Percentiles rank a stretch among this genome's conserved stretches.
Evolutionary conservation across 2,113 vertebrate species (phyloP).

Genomic region (Asarcornis scutulata): DNA sequence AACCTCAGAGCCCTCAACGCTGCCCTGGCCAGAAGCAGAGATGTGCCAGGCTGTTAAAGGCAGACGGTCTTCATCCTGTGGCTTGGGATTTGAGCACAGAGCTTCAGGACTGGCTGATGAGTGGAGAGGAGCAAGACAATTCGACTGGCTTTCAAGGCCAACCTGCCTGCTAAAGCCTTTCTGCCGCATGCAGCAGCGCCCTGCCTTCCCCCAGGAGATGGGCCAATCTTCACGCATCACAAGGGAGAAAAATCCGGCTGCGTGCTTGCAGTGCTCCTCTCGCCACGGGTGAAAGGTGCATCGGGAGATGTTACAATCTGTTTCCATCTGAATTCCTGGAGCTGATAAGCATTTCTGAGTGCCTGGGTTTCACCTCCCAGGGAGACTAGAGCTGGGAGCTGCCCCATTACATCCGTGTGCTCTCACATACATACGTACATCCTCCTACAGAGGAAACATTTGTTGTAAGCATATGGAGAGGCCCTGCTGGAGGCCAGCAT

Average conservation of each 20-base stretch:
- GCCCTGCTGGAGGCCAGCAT: conserved; percentile 77
- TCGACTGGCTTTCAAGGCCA: background rate
- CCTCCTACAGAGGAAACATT: conserved; percentile 41
- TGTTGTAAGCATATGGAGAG: conserved; percentile 77
- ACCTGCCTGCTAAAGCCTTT: background rate
- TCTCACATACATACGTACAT: background rate
- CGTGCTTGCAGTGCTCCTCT: background rate
- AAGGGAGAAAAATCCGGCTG: background rate
- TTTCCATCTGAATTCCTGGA: conserved; percentile 3
- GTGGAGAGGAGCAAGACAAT: background rate
- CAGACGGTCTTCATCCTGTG: background rate
- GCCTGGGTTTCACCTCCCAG: conserved; percentile 4
- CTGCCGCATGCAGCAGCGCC: fast-evolving
- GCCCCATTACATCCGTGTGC: background rate
- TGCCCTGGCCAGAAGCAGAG: background rate
- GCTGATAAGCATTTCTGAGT: background rate
- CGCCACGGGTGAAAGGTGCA: background rate
- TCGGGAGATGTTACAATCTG: background rate
- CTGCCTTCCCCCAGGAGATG: background rate
- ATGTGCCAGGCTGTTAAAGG: background rate
- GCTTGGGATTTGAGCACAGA: background rate
- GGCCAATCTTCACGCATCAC: background rate
- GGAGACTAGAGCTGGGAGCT: conserved; percentile 1
- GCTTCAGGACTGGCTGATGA: background rate
- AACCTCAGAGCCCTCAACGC: background rate